Evolutionary conservation across 2,888 invertebrate genomes (phyloP).

Genomic region (Apamea crenata): DNA sequence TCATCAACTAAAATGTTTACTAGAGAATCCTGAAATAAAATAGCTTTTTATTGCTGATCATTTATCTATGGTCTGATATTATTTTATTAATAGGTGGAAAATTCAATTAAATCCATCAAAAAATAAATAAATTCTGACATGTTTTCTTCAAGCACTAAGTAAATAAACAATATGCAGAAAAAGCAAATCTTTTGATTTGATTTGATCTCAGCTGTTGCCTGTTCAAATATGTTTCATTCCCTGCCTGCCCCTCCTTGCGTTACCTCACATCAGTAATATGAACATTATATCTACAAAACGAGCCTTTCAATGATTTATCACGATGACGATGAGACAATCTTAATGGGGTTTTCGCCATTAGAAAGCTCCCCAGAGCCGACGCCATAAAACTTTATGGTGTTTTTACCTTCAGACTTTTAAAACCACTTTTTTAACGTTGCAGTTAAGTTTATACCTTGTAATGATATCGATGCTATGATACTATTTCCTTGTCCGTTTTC

Average conservation of each 20-base stretch:
- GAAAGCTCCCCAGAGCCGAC: slow-evolving; percentile 50
- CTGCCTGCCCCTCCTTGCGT: neutral
- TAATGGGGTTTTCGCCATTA: slow-evolving; percentile 63
- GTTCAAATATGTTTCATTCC: no score
- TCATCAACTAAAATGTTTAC: neutral
- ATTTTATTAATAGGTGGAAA: neutral
- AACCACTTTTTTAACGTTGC: slow-evolving; percentile 46
- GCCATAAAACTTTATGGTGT: slow-evolving; percentile 60
- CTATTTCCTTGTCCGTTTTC: neutral
- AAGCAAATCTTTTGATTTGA: neutral
- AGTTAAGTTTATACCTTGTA: slow-evolving; percentile 15
- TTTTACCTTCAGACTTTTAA: slow-evolving; percentile 54
- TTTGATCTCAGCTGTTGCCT: neutral
- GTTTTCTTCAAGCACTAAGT: neutral
- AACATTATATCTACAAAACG: slow-evolving; percentile 41
- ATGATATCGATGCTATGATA: slow-evolving; percentile 3
- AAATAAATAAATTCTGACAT: neutral
- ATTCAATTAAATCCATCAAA: neutral
- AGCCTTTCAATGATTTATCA: slow-evolving; percentile 58
- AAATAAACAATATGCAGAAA: neutral
- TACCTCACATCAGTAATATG: slow-evolving; percentile 31
- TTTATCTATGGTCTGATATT: neutral
- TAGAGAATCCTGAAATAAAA: neutral
- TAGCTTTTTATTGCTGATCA: no score
- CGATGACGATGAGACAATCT: slow-evolving; percentile 50